Conservation (phyloP, 1,140 invertebrate genomes). For the Batillaria attramentaria region DNA sequence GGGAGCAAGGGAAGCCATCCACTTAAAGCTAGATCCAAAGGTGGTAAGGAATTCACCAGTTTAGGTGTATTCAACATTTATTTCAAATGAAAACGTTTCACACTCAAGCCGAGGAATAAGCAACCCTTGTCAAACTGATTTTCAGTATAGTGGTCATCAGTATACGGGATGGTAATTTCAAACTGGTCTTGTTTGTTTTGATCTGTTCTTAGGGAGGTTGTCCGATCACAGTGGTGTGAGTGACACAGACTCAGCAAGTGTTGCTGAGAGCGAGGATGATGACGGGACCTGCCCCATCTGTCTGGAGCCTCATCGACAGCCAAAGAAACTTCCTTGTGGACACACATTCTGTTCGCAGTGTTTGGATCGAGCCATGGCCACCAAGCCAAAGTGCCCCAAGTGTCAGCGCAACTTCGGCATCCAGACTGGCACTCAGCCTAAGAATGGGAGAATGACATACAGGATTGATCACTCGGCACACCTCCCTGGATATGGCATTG, state of each 20-base stretch:
- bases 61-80: too few relatives aligned
- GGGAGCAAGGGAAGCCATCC: neutral
- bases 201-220: neutral
- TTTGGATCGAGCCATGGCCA: conserved; percentile 49
- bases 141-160: neutral
- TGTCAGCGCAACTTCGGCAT: conserved; percentile 59
- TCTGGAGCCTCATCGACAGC: conserved; percentile 40
- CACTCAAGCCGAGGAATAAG: neutral
- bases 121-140: neutral
- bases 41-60: neutral
- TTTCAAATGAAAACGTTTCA: too few relatives aligned
- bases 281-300: conserved; percentile 54
- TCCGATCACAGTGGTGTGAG: neutral
- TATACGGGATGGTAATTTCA: neutral
- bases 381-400: conserved; percentile 57
- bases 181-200: neutral
- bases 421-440: conserved; percentile 59
- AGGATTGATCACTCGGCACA: neutral
- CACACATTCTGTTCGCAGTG: conserved; percentile 55
- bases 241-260: conserved; percentile 10
- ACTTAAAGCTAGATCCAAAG: too few relatives aligned
- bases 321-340: conserved; percentile 51
- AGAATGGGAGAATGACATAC: conserved; percentile 45
- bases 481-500: conserved; percentile 50
- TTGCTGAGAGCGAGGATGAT: conserved; percentile 18